Evolutionary conservation across 2,113 vertebrate genomes (phyloP), one percentile per base, ranked within the genome.

Genomic region (Eulacestoma nigropectus): DNA sequence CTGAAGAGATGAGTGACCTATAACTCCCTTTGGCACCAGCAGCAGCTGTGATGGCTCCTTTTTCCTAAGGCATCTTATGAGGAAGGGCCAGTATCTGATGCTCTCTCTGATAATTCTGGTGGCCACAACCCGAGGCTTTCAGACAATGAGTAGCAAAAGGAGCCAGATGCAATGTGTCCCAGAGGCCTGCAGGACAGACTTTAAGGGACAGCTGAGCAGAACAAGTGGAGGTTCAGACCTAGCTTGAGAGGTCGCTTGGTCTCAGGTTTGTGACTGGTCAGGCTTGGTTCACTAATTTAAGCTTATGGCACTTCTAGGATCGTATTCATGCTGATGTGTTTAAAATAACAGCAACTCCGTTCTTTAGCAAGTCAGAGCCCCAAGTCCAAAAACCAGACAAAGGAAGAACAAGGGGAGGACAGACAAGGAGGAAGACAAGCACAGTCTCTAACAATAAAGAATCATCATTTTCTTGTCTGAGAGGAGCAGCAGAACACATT

Each of bases 121-220:
- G 52, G 56, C 41, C 46, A 37, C 20, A 18, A 20, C 17, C 33
- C 39, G 72, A 83, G 65, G 41, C 46, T 70, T 84, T 74, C 64
- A 26, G 23, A 39, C 5, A 41, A 19, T 0, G 32, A 30, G 46
- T 3, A 57, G 76, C 27, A 78, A 63, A 68, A 89, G 35, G 21
- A 70, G 23, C 9, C 5, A 22, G 62, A 16, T 63, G 64, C 30
- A 7, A 0, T 4, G 5, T 33, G 46, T n/a, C 3, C 1, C 33
- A 50, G 23, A 67, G 46, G 35, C 9, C 32, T 33, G 55, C 7
- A 15, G 46, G 69, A 74, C 39, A 42, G 73, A 27, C 16, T 87
- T 21, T 10, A 5, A 13, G 62, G 39, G 52, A 25, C 21, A 89
- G 47, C 35, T 55, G 52, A 59, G 37, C 19, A 52, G 41, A 33